Conservation (phyloP, 2,113 vertebrate genomes). For the Synodontis membranacea region DNA sequence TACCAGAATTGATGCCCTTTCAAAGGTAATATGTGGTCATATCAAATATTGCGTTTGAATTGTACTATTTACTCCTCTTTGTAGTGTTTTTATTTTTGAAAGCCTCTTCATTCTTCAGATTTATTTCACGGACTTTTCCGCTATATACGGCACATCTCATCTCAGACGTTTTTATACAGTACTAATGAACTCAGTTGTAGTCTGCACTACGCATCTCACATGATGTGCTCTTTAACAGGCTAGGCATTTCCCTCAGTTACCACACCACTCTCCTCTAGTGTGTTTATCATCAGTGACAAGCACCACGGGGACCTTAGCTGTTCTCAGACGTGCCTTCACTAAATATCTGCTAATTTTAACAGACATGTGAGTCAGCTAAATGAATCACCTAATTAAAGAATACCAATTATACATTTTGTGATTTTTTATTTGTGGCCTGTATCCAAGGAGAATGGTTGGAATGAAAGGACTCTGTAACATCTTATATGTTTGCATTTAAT, state of each 20-base stretch:
- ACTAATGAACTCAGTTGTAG: slow-evolving; percentile 11
- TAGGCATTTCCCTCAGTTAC: slow-evolving; percentile 17
- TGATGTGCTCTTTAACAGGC: slow-evolving; percentile 15
- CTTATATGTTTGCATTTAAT: background rate
- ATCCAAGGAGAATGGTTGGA: slow-evolving; percentile 1
- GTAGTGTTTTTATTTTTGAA: background rate
- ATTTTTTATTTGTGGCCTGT: slow-evolving; percentile 56
- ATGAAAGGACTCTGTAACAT: background rate
- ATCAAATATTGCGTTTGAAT: background rate
- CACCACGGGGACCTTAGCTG: slow-evolving; percentile 31
- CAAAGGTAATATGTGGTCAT: background rate
- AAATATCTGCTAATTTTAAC: slow-evolving; percentile 54
- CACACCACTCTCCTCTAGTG: slow-evolving; percentile 13
- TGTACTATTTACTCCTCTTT: background rate
- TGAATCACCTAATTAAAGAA: slow-evolving; percentile 66
- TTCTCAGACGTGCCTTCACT: slow-evolving; percentile 53
- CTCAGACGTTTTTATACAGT: background rate
- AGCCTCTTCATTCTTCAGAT: slow-evolving; percentile 1
- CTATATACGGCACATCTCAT: background rate
- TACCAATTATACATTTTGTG: slow-evolving; percentile 54
- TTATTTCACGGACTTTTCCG: background rate
- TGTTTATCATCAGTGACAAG: background rate
- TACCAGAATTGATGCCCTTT: background rate
- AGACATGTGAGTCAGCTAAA: slow-evolving; percentile 54
- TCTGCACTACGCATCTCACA: background rate